Conservation (phyloP, 2,113 vertebrate genomes). For the Myotis lucifugus region DNA sequence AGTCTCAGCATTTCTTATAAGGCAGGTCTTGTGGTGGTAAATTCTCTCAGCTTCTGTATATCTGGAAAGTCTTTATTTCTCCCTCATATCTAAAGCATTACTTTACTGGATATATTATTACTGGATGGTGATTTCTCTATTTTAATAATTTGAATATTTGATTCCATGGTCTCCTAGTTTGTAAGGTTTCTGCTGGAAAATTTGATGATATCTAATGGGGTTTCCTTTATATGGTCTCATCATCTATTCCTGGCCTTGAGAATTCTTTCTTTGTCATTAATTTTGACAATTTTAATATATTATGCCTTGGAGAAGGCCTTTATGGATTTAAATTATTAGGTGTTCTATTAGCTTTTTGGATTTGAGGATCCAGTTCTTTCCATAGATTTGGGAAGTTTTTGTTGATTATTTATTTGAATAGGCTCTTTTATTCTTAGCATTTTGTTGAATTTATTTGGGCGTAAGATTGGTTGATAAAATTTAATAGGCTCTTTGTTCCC, state of each 20-base stretch:
- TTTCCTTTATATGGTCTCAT: neutral
- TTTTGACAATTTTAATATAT: neutral
- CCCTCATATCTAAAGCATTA: neutral
- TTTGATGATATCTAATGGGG: neutral
- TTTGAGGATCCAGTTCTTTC: neutral
- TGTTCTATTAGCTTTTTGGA: neutral
- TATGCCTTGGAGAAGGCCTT: neutral
- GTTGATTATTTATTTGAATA: neutral
- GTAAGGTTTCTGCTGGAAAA: neutral
- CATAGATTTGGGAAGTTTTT: neutral
- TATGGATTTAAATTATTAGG: neutral
- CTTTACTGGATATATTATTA: neutral
- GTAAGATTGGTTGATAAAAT: no score
- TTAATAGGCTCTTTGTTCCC: neutral
- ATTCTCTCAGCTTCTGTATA: neutral
- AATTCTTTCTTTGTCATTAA: neutral
- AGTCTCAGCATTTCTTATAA: neutral
- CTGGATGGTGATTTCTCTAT: neutral
- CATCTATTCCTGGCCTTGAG: neutral
- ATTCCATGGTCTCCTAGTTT: neutral
- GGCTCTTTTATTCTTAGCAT: neutral
- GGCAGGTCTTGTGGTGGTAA: neutral
- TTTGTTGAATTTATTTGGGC: no score
- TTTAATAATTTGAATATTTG: neutral
- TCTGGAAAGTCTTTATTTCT: neutral